phyloP scores from a whole-genome alignment of 2,888 invertebrate species.

The Melanostoma scalare region DNA sequence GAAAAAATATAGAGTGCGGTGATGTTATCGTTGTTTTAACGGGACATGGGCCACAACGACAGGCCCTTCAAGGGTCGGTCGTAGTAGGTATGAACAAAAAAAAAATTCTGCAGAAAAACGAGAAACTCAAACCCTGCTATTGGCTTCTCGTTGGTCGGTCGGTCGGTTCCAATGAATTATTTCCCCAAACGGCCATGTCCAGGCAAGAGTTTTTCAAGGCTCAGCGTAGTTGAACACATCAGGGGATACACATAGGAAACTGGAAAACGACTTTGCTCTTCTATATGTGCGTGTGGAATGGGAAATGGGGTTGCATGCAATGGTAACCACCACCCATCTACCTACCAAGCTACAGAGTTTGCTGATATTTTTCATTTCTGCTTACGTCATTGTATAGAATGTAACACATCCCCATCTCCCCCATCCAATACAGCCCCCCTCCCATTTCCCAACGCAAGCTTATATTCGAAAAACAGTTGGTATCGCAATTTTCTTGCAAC shows the following conservation, averaged over 20 bases:
- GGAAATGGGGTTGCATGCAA: conserved; percentile 66
- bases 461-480: conserved; percentile 17
- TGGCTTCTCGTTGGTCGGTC: conserved; percentile 16
- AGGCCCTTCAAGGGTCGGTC: conserved; percentile 54
- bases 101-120: conserved; percentile 54
- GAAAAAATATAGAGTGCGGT: conserved; percentile 45
- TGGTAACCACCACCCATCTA: conserved; percentile 30
- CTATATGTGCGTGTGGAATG: conserved; percentile 54
- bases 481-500: conserved; percentile 70
- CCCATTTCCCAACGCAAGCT: not conserved
- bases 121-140: conserved; percentile 33
- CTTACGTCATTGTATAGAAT: conserved; percentile 67
- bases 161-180: conserved; percentile 70
- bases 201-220: conserved; percentile 50
- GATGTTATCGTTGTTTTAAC: conserved; percentile 72
- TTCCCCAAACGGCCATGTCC: conserved; percentile 62
- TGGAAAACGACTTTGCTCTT: conserved; percentile 41
- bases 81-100: conserved; percentile 17
- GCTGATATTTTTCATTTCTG: conserved; percentile 64
- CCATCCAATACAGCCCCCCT: not conserved
- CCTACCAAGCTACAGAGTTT: not conserved
- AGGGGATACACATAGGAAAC: conserved; percentile 56
- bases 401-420: conserved; percentile 28
- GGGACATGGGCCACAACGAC: conserved; percentile 65
- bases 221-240: conserved; percentile 30